A percentile compares a stretch with the other conserved stretches of the same genome.
These are phyloP conservation scores for Oreonectes daqikongensis DNA, from an alignment of 2,797 vertebrate genomes.

Conservation along the genomic window DNA sequence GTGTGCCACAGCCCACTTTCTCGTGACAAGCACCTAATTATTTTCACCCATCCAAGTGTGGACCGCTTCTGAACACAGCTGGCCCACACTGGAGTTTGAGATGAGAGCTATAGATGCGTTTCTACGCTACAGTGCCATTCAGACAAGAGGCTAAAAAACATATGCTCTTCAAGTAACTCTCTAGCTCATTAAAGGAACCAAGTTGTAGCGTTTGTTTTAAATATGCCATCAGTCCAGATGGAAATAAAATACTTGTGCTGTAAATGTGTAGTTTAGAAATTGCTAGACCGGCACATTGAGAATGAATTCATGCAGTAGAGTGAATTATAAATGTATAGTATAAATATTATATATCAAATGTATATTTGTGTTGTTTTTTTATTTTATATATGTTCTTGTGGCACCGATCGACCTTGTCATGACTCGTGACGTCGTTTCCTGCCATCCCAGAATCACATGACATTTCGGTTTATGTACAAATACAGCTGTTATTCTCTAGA, in stretches of 20 bases:
- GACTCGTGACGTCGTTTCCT: neutral
- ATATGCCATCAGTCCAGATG: neutral
- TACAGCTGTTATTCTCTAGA: neutral
- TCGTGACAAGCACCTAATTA: conserved; percentile 56
- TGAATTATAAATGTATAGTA: no score
- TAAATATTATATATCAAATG: no score
- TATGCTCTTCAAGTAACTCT: neutral
- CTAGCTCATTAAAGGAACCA: neutral
- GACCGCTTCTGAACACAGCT: conserved; percentile 31
- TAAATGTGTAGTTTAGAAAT: neutral
- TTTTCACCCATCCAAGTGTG: conserved; percentile 57
- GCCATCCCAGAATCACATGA: neutral
- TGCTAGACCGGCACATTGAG: neutral
- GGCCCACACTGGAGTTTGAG: conserved; percentile 9
- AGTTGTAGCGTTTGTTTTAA: neutral
- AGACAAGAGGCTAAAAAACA: neutral
- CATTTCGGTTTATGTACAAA: neutral
- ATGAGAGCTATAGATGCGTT: conserved; percentile 37
- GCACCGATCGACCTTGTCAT: neutral
- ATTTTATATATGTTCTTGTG: no score
- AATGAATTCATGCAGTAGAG: neutral
- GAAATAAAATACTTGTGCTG: neutral
- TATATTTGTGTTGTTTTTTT: no score
- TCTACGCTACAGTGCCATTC: conserved; percentile 5
- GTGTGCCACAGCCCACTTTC: conserved; percentile 48